Evolutionary conservation across 35 echinoderm and acorn worm genomes (phyloP).

Genomic region (Patiria miniata): DNA sequence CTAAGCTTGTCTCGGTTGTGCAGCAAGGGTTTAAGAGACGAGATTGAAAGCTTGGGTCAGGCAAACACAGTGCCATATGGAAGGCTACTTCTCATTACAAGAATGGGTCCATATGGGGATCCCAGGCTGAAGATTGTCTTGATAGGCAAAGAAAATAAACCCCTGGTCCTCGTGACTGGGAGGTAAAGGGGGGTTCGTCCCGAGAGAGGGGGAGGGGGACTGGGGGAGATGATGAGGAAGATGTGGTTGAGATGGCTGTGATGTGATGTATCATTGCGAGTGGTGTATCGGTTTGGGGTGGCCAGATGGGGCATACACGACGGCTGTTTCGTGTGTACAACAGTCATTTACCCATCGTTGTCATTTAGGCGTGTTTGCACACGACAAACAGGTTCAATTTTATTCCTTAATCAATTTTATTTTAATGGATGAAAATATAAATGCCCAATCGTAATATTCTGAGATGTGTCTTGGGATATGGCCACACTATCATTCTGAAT

Average conservation of each 20-base stretch:
- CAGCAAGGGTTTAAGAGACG: background rate
- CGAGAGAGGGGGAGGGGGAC: background rate
- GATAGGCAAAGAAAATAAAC: conserved; percentile 30
- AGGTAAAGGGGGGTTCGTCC: background rate
- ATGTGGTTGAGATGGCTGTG: background rate
- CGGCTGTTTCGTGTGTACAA: background rate
- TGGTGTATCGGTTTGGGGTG: background rate
- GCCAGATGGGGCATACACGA: conserved; percentile 1
- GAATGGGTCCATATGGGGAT: conserved; percentile 2
- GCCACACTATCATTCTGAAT: no score
- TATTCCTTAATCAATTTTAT: no score
- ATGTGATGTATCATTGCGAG: background rate
- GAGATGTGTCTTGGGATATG: no score
- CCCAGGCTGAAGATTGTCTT: conserved; percentile 7
- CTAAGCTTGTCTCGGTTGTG: no score
- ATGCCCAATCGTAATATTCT: no score
- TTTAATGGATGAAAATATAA: no score
- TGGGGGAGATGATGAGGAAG: background rate
- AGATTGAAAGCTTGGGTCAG: background rate
- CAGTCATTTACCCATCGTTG: no score
- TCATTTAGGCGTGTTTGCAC: no score
- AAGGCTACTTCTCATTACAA: conserved; percentile 3
- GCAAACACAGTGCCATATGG: background rate
- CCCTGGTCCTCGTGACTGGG: background rate
- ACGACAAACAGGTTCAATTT: no score